Conservation (phyloP, 2,797 vertebrate species). For the Syndactyla subalaris region DNA sequence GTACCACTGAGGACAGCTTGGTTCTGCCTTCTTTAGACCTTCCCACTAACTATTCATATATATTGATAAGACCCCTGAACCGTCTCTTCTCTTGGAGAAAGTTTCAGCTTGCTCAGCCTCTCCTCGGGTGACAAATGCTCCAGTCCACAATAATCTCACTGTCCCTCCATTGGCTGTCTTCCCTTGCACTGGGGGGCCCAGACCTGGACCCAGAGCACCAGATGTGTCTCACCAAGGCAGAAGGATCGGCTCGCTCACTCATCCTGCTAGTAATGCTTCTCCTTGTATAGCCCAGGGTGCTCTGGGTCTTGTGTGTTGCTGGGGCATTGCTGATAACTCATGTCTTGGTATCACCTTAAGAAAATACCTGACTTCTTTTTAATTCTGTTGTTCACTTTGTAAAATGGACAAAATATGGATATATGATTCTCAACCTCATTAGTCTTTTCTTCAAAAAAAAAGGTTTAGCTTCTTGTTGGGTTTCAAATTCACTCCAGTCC, state of each 20-base stretch:
- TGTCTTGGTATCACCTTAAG: not conserved
- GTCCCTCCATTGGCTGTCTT: not conserved
- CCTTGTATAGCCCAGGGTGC: not conserved
- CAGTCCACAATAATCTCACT: too few species aligned
- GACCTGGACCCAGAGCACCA: not conserved
- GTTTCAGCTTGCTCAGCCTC: not conserved
- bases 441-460: not conserved
- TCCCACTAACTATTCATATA: not conserved
- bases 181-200: not conserved
- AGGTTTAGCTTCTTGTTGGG: rapidly evolving
- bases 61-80: not conserved
- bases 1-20: not conserved
- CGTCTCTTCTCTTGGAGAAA: not conserved
- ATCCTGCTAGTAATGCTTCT: not conserved
- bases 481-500: not conserved
- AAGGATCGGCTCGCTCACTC: not conserved
- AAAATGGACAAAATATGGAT: not conserved
- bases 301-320: not conserved
- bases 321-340: not conserved
- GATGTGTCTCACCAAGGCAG: not conserved
- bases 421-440: not conserved
- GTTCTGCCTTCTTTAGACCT: not conserved
- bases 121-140: not conserved
- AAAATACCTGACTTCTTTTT: not conserved
- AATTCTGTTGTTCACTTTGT: not conserved